Evolutionary conservation across 2,113 vertebrate genomes (phyloP), one percentile per base, ranked within the genome.

Genomic region (Oxyura jamaicensis): DNA sequence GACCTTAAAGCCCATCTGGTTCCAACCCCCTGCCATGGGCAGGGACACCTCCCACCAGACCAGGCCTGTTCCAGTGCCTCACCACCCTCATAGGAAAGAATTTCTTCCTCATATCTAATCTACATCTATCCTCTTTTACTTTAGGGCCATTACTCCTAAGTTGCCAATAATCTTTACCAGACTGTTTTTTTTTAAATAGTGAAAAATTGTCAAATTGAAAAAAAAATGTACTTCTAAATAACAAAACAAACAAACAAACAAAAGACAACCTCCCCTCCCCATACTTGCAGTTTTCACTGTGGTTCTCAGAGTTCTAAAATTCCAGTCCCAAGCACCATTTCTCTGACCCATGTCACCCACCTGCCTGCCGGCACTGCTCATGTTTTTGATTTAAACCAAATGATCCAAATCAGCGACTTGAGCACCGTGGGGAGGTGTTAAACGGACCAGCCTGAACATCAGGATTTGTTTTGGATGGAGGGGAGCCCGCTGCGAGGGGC

Each of bases 401-500:
- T 19, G 5, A 6, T 35, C 23, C 33, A n/a, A 62, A 10, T 33
- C 11, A 3, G 13, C 17, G 48, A 29, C 62, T 39, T 73, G 53
- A 83, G 87, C 20, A 13, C 44, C 73, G 69, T 4, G 25, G 44
- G 62, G 78, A 62, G 9, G 11, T 21, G 12, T 42, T 42, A 50
- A 58, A 56, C 1, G 18, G 14, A 42, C 44, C 50, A 22, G 14
- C 23, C 31, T 48, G 39, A 65, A 83, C 60, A n/a, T 6, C 21
- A 48, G 22, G 26, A 19, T 63, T 80, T 2, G 10, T 39, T 90
- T 60, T 77, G 36, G 10, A 5, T 5, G 44, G 67, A 60, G 59
- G 41, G 50, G 42, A 41, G 35, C 35, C 28, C 0, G 1, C 26
- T 0, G 8, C 0, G 2, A 72, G 41, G 50, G 72, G 41, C 44